Evolutionary conservation across 1,140 invertebrate species (phyloP).

Genomic region (Spodoptera litura): DNA sequence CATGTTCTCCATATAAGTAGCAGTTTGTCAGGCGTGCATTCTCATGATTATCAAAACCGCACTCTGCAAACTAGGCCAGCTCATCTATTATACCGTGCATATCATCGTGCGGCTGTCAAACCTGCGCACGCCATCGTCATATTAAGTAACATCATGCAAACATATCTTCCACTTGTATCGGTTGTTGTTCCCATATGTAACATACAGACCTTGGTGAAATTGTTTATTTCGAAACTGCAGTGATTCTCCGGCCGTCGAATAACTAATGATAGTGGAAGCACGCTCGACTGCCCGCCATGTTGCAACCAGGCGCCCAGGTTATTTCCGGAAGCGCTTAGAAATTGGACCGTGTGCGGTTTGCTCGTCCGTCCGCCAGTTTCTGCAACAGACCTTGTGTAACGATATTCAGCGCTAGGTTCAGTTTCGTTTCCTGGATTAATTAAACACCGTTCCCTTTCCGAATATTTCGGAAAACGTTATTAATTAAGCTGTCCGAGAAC

Average conservation of each 20-base stretch:
- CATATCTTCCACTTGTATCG: constrained; percentile 5
- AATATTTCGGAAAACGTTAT: constrained; percentile 23
- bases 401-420: constrained; percentile 42
- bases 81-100: constrained; percentile 40
- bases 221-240: constrained; percentile 50
- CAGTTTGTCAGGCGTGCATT: constrained; percentile 27
- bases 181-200: constrained; percentile 34
- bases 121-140: constrained; percentile 40
- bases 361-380: constrained; percentile 43
- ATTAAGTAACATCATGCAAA: constrained; percentile 39
- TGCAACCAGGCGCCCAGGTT: constrained; percentile 58
- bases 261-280: constrained; percentile 64
- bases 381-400: constrained; percentile 51
- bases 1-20: neutral
- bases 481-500: constrained; percentile 24
- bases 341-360: constrained; percentile 57
- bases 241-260: constrained; percentile 30
- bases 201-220: constrained; percentile 48
- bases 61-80: constrained; percentile 28
- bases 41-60: constrained; percentile 33
- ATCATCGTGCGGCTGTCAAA: constrained; percentile 42
- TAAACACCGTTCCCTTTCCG: neutral
- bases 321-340: constrained; percentile 69
- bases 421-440: constrained; percentile 37
- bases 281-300: constrained; percentile 61